Evolutionary conservation across 2,113 vertebrate genomes (phyloP).

Genomic region (Sula dactylatra): DNA sequence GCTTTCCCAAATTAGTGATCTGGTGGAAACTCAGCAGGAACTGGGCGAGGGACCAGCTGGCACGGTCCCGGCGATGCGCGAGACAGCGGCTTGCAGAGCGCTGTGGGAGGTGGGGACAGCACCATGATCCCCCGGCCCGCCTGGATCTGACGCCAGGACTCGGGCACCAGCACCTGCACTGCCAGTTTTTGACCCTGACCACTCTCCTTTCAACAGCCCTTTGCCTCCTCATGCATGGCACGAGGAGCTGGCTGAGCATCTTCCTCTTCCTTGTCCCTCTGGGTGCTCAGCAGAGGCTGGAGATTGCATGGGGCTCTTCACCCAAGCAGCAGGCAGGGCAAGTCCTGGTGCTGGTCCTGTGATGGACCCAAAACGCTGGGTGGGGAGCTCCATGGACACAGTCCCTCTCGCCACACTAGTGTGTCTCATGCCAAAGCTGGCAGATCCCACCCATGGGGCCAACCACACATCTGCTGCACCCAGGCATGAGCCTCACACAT

Average conservation of each 20-base stretch:
- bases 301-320: neutral
- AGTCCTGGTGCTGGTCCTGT: fast-evolving
- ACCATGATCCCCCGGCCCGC: fast-evolving
- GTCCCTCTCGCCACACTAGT: fast-evolving
- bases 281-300: neutral
- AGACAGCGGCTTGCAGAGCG: neutral
- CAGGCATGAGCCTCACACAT: neutral
- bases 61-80: fast-evolving
- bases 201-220: neutral
- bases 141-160: neutral
- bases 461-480: fast-evolving
- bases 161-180: fast-evolving
- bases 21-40: neutral
- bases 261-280: neutral
- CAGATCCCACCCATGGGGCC: neutral
- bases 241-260: neutral
- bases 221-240: neutral
- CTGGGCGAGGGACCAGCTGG: neutral
- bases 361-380: neutral
- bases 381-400: neutral
- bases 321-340: neutral
- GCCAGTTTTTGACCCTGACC: neutral
- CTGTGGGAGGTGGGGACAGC: neutral
- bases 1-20: constrained; percentile 1
- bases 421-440: neutral